Evolutionary conservation across 2,797 vertebrate genomes (phyloP).

Genomic region (Muscicapa comitata): DNA sequence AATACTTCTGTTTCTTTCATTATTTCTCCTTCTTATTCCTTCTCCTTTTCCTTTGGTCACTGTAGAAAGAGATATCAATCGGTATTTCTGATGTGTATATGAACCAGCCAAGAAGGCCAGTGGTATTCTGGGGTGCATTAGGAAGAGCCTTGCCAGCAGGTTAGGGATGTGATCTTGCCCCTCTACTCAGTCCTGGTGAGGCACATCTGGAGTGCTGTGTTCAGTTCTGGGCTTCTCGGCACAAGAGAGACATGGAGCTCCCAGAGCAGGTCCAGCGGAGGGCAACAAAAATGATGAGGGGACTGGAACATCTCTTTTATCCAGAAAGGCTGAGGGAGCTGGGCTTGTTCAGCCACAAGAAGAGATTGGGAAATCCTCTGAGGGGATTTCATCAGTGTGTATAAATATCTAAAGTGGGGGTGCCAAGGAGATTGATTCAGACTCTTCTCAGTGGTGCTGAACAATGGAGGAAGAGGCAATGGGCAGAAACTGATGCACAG

Average conservation of each 20-base stretch:
- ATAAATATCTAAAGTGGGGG: not conserved
- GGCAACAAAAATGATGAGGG: not conserved
- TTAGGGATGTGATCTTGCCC: not conserved
- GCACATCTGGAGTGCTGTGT: not conserved
- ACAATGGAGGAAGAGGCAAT: not conserved
- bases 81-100: not conserved
- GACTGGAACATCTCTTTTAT: not conserved
- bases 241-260: not conserved
- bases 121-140: not conserved
- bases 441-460: not conserved
- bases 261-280: fast-evolving
- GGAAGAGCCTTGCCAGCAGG: not conserved
- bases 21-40: not conserved
- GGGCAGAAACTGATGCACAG: not conserved
- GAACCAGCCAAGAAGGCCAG: not conserved
- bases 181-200: not conserved
- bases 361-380: not conserved
- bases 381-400: not conserved
- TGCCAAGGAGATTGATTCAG: not conserved
- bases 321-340: not conserved
- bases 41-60: not conserved
- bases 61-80: not conserved
- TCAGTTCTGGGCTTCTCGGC: not conserved
- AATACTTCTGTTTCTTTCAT: not conserved
- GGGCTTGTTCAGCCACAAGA: not conserved